Conservation (phyloP, 2,113 vertebrate species). For the Leptobrachium leishanense region DNA sequence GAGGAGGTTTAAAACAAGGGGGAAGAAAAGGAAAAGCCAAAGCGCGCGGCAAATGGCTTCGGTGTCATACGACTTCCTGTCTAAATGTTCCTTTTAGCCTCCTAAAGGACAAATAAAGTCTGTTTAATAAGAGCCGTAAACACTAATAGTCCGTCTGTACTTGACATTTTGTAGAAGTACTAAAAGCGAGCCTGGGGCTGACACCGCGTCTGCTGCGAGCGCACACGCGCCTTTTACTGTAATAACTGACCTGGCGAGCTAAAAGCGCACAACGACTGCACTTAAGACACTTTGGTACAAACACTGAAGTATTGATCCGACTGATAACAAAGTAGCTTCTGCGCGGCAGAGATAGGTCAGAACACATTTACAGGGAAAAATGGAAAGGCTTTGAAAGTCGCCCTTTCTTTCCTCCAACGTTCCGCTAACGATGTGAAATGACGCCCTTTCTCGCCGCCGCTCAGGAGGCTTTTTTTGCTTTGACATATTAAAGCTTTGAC, state of each 20-base stretch:
- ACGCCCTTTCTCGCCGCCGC: not conserved
- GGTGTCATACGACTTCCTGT: conserved; percentile 4
- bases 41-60: conserved; percentile 66
- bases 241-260: conserved; percentile 84
- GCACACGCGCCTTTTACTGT: conserved; percentile 63
- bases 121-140: conserved; percentile 80
- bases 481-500: not conserved
- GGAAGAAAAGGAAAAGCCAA: conserved; percentile 59
- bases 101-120: conserved; percentile 82
- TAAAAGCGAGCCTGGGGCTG: conserved; percentile 80
- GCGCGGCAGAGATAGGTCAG: conserved; percentile 58
- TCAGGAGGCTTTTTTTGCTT: not conserved
- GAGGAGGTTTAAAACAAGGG: conserved; percentile 62
- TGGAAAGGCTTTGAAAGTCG: conserved; percentile 51
- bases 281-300: conserved; percentile 89
- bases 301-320: conserved; percentile 81
- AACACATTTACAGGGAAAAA: conserved; percentile 52
- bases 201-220: conserved; percentile 62
- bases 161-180: conserved; percentile 80
- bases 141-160: conserved; percentile 72
- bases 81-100: conserved; percentile 72
- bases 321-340: conserved; percentile 73
- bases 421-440: conserved; percentile 27
- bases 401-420: not conserved
- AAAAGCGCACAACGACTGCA: conserved; percentile 79